These are phyloP conservation scores for Craterocephalus amniculus DNA, from an alignment of 2,797 vertebrate genomes.

Conservation along the genomic window DNA sequence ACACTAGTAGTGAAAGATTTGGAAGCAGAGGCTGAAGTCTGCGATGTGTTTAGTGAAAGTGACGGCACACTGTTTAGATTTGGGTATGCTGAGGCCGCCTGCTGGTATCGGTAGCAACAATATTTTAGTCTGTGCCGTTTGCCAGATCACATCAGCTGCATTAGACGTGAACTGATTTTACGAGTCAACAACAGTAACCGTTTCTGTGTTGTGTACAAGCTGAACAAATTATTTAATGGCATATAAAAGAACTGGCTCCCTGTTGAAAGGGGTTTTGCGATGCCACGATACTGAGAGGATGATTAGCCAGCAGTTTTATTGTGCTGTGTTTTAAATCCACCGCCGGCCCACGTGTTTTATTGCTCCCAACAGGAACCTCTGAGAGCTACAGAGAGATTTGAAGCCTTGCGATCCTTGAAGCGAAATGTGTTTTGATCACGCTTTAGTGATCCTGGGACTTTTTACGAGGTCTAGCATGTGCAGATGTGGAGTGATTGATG, in stretches of 20 bases:
- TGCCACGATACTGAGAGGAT: slow-evolving; percentile 24
- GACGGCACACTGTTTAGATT: slow-evolving; percentile 26
- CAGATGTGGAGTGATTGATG: slow-evolving; percentile 57
- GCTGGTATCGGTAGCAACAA: slow-evolving; percentile 15
- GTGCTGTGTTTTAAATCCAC: slow-evolving; percentile 27
- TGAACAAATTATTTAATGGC: slow-evolving; percentile 29
- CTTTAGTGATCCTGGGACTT: slow-evolving; percentile 44
- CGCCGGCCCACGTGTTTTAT: slow-evolving; percentile 35
- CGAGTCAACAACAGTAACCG: slow-evolving; percentile 20
- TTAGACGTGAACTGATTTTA: slow-evolving; percentile 9
- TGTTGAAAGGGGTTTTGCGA: slow-evolving; percentile 11
- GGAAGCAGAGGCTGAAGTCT: slow-evolving; percentile 8
- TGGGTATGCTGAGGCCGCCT: slow-evolving; percentile 16
- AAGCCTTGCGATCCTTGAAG: slow-evolving; percentile 44
- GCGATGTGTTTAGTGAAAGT: slow-evolving; percentile 1
- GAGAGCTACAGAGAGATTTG: slow-evolving; percentile 19
- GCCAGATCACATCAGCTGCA: slow-evolving; percentile 28
- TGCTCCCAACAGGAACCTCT: slow-evolving; percentile 37
- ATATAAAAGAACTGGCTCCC: slow-evolving; percentile 37
- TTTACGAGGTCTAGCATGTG: slow-evolving; percentile 40
- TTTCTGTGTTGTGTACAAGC: slow-evolving; percentile 10
- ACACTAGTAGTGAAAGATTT: neutral
- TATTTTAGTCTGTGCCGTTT: slow-evolving; percentile 14
- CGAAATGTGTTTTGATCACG: slow-evolving; percentile 61
- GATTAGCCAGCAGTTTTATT: slow-evolving; percentile 35